Evolutionary conservation across 2,113 vertebrate genomes (phyloP).

Genomic region (Etheostoma cragini): DNA sequence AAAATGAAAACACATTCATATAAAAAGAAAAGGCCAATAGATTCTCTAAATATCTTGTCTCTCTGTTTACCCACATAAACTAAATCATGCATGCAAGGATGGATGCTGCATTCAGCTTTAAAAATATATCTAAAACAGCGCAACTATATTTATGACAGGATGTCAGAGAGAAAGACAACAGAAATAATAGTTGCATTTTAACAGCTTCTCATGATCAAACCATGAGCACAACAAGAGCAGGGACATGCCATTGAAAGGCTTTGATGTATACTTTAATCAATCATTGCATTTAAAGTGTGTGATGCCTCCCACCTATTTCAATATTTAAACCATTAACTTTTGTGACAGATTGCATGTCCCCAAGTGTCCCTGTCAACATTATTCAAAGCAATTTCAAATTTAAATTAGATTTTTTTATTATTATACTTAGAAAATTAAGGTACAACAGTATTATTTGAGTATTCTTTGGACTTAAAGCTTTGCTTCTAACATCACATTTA

Average conservation of each 20-base stretch:
- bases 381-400: neutral
- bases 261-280: constrained; percentile 17
- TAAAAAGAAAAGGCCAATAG: constrained; percentile 20
- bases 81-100: constrained; percentile 10
- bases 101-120: constrained; percentile 13
- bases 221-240: constrained; percentile 2
- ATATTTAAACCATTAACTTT: constrained; percentile 12
- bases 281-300: neutral
- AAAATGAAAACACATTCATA: constrained; percentile 13
- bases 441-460: neutral
- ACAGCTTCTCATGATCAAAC: constrained; percentile 22
- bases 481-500: neutral
- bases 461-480: neutral
- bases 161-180: constrained; percentile 4
- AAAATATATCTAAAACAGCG: constrained; percentile 14
- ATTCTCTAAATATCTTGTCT: constrained; percentile 12
- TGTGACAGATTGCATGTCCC: neutral
- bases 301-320: neutral
- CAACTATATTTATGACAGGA: constrained; percentile 10
- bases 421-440: neutral
- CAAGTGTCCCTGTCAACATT: neutral
- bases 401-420: neutral
- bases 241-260: constrained; percentile 16
- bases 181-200: constrained; percentile 29
- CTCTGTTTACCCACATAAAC: neutral